Evolutionary conservation across 2,797 vertebrate genomes (phyloP), one percentile per base, ranked within the genome.

Genomic region (Melanotaenia boesemani): DNA sequence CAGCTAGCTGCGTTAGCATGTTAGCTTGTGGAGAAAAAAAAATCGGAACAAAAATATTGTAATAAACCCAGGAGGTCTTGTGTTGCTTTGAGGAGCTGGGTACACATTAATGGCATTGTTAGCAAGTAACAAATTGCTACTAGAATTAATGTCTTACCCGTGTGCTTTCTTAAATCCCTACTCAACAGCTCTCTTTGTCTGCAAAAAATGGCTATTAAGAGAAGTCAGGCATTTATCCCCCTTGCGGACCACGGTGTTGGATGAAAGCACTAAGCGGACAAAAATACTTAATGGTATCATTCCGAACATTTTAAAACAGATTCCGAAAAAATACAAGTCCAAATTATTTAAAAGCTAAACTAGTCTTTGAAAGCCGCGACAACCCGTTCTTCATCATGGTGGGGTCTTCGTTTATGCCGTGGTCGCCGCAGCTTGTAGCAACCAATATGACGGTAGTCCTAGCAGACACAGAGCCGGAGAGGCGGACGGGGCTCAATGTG

Each of bases 181-280:
- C 89, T 95, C 89, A 92, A 86, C 90, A 86, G 92, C 92, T 89
- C 88, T 94, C 94, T 95, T 95, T 96, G 94, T 96, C 95, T 96
- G 92, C 85, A 92, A 87, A 93, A 94, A 93, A 94, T 91, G 93
- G 93, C 95, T 95, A 87, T 93, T 84, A 80, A 84, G 90, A 93
- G 91, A 90, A 93, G 90, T 92, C 91, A 87, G 88, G 90, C 93
- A 89, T 86, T 88, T 81, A 91, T 93, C 91, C 93, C 92, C 82
- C 90, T 87, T 63, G 87, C 80, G 91, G 86, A 90, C 87, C 92
- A 72, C 90, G 76, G 88, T 67, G 87, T 86, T 79, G 84, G 88
- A 82, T 82, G 81, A 90, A 90, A 90, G 87, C 84, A 63, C 75
- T 32, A 61, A 84, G 78, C 64, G 71, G 74, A 67, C 80, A 72